Evolutionary conservation across 2,888 invertebrate genomes (phyloP), one percentile per base, ranked within the genome.

Genomic region (Caenorhabditis sp.): DNA sequence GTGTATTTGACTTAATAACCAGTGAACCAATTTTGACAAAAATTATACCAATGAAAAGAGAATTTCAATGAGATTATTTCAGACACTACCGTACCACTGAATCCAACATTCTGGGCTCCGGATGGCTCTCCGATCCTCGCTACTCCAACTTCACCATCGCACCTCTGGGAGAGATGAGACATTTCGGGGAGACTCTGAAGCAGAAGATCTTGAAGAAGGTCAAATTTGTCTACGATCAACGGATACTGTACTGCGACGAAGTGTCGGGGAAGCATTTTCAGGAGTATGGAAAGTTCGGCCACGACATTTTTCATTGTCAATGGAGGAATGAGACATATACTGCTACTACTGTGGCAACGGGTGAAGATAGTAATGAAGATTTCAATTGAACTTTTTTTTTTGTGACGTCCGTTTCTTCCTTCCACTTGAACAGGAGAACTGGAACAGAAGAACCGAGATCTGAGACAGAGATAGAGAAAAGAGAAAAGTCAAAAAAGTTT

Each of bases 211-310:
- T 75, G 16, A 22, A 58, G n/a, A 75, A 75, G 24, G 28, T 75
- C 14, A 66, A 66, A 47, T 75, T 56, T 56, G 75, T 75, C 7
- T 75, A 75, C 44, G 35, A 75, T 66, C 75, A 66, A 47, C 28
- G 75, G 6, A 24, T 35, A 10, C 31, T 75, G 31, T 16, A 58
- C n/a, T 75, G 75, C 24, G 75, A 75, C 2, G 75, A 75, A 58
- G 66, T 75, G 16, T 58, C 75, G 3, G 66, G 66, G 0, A 35
- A 7, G 12, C 66, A 66, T 0, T 75, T 66, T 26, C 41, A 75
- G 14, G 75, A 75, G 31, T 75, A 75, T n/a, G 66, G 47, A 14
- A 47, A 75, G 4, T 75, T 75, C 22, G 75, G 75, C 24, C 75
- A 75, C 44, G 64, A 75, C 5, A 66, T 75, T 35, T 75, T 75